Percentiles rank a stretch among this genome's conserved stretches.
Conservation (phyloP, 2,797 vertebrate species). For the Pachyuromys duprasi region DNA sequence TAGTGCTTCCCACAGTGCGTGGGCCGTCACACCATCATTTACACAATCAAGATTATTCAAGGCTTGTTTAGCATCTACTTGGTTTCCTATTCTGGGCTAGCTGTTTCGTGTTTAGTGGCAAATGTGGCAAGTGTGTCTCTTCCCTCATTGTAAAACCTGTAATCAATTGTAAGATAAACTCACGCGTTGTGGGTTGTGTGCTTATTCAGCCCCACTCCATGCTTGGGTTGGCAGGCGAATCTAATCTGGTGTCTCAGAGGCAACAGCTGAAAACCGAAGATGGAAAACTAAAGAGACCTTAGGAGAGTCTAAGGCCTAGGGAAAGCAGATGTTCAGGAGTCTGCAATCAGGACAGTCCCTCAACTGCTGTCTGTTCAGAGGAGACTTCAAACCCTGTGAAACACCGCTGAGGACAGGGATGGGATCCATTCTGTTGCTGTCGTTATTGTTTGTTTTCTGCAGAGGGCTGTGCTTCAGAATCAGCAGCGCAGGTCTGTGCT, state of each 20-base stretch:
- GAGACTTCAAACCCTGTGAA: not conserved
- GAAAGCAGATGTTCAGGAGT: not conserved
- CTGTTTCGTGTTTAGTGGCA: not conserved
- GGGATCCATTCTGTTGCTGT: not conserved
- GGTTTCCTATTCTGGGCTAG: not conserved
- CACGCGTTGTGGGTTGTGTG: not conserved
- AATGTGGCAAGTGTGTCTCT: not conserved
- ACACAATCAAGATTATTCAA: not conserved
- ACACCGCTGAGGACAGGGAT: not conserved
- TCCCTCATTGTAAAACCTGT: not conserved
- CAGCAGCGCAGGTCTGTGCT: not conserved
- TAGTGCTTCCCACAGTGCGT: no score
- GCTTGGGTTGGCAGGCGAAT: not conserved
- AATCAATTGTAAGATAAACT: accelerated
- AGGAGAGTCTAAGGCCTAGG: not conserved
- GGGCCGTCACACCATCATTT: not conserved
- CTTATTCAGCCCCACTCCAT: not conserved
- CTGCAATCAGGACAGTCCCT: not conserved
- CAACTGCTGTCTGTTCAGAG: not conserved
- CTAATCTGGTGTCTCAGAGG: not conserved
- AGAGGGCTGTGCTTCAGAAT: not conserved
- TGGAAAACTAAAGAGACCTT: not conserved
- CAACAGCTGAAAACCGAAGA: not conserved
- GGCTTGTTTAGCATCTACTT: not conserved
- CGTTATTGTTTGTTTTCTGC: not conserved